These are phyloP conservation scores for Nymphalis c-album DNA, from an alignment of 2,888 invertebrate genomes.

Conservation along the genomic window DNA sequence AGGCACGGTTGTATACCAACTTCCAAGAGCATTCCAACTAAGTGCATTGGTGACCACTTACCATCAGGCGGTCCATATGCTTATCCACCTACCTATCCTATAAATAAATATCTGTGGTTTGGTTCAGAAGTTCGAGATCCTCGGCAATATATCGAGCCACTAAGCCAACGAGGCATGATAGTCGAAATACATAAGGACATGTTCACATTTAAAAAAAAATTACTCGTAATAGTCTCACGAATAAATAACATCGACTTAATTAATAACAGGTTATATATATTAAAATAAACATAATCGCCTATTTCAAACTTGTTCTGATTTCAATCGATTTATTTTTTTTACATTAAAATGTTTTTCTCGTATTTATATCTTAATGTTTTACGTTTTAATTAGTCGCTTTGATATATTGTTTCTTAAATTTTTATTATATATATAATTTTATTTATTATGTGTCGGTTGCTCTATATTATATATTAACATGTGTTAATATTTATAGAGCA, in stretches of 20 bases:
- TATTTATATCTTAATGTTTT: conserved; percentile 10
- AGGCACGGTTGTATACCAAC: too few species aligned
- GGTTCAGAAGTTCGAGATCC: too few species aligned
- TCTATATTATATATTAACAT: not conserved
- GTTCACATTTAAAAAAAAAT: not conserved
- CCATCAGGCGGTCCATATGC: too few species aligned
- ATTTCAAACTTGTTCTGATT: conserved; percentile 28
- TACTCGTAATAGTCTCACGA: not conserved
- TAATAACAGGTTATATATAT: not conserved
- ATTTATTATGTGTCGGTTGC: conserved; percentile 1
- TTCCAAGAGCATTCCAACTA: too few species aligned
- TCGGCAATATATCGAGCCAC: too few species aligned
- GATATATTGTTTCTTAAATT: not conserved
- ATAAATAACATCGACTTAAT: not conserved
- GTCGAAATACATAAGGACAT: too few species aligned
- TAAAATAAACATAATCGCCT: conserved; percentile 15
- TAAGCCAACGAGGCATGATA: too few species aligned
- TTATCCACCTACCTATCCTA: too few species aligned
- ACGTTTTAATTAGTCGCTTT: conserved; percentile 1
- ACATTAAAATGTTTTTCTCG: conserved; percentile 15
- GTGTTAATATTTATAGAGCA: too few species aligned
- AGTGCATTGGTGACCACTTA: too few species aligned
- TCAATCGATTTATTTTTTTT: conserved; percentile 16
- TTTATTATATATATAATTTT: not conserved
- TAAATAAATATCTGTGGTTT: too few species aligned